phyloP scores from a whole-genome alignment of 2,113 vertebrate genomes.

The Cettia cetti region DNA sequence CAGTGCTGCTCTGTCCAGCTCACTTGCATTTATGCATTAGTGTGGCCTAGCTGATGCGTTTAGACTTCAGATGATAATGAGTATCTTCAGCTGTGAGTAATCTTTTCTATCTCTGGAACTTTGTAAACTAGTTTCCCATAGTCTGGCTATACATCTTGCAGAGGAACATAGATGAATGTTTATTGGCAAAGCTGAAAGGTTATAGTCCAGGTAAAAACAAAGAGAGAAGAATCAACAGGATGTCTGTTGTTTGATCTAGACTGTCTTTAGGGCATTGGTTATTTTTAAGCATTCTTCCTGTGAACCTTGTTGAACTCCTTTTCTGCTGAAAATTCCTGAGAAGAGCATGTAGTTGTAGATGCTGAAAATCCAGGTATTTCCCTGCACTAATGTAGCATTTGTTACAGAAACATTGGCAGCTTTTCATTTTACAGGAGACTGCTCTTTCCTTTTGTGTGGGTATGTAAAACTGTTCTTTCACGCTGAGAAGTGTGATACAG shows the following conservation, averaged over 20 bases:
- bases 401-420: background rate
- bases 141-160: background rate
- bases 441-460: background rate
- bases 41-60: background rate
- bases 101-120: background rate
- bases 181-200: slow-evolving; percentile 55
- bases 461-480: background rate
- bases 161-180: slow-evolving; percentile 2
- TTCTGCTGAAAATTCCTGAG: background rate
- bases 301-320: slow-evolving; percentile 34
- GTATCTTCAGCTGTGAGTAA: background rate
- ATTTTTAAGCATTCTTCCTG: slow-evolving; percentile 61
- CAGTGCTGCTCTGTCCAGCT: background rate
- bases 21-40: background rate
- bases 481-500: background rate
- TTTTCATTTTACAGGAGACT: background rate
- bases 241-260: slow-evolving; percentile 35
- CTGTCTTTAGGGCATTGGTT: background rate
- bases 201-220: slow-evolving; percentile 36
- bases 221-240: slow-evolving; percentile 51
- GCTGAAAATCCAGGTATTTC: slow-evolving; percentile 13
- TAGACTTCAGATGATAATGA: background rate
- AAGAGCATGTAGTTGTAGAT: background rate
- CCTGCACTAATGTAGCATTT: background rate
- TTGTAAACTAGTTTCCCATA: background rate